phyloP scores from a whole-genome alignment of 2,113 vertebrate species.

The Picathartes gymnocephalus region DNA sequence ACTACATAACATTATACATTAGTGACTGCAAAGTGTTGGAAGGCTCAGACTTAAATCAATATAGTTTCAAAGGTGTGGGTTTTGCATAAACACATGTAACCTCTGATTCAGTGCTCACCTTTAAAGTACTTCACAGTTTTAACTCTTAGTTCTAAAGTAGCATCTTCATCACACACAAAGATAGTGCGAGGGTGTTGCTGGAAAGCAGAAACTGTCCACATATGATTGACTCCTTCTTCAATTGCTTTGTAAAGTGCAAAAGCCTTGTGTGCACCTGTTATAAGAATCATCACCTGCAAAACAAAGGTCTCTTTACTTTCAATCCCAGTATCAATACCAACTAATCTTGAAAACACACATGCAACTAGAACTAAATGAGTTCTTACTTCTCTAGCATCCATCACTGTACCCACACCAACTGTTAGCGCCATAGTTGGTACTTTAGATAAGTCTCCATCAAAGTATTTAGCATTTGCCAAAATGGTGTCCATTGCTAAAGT shows the following conservation, averaged over 20 bases:
- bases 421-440: slow-evolving; percentile 85
- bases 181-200: slow-evolving; percentile 82
- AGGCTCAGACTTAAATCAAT: not conserved
- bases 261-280: slow-evolving; percentile 84
- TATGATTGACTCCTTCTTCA: slow-evolving; percentile 83
- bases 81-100: not conserved
- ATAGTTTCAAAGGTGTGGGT: not conserved
- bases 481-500: slow-evolving; percentile 85
- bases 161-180: slow-evolving; percentile 84
- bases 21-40: not conserved
- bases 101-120: slow-evolving; percentile 72
- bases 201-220: slow-evolving; percentile 88
- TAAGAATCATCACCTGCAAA: slow-evolving; percentile 85
- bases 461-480: slow-evolving; percentile 84
- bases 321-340: not conserved
- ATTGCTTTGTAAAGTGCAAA: slow-evolving; percentile 84
- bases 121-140: slow-evolving; percentile 88
- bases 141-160: slow-evolving; percentile 82
- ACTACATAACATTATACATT: not conserved
- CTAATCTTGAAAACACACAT: slow-evolving; percentile 22
- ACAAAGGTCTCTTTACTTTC: slow-evolving; percentile 6
- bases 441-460: slow-evolving; percentile 81
- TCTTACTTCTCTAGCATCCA: slow-evolving; percentile 85
- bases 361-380: slow-evolving; percentile 43
- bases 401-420: slow-evolving; percentile 84